Percentiles rank a stretch among this genome's conserved stretches.
These are phyloP conservation scores for Neolamprologus toae DNA, from an alignment of 2,113 vertebrate genomes.

Conservation along the genomic window DNA sequence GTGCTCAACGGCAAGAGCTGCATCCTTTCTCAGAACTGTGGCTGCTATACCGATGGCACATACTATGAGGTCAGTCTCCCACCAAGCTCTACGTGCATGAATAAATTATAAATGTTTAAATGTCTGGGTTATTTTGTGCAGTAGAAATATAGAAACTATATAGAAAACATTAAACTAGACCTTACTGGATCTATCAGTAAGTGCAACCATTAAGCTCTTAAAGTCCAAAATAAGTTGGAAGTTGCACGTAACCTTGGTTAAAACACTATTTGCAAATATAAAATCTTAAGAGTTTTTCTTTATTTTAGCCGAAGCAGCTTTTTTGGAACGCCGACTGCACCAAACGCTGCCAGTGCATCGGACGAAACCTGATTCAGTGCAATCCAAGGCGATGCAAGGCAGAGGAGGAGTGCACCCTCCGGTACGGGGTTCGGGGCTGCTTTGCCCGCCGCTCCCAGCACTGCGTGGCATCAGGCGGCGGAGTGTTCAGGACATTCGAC, in stretches of 20 bases:
- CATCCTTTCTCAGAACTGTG: constrained; percentile 90
- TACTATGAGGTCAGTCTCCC: constrained; percentile 85
- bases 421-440: constrained; percentile 83
- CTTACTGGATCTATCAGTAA: neutral
- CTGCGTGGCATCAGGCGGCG: constrained; percentile 87
- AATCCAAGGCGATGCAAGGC: constrained; percentile 92
- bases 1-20: constrained; percentile 91
- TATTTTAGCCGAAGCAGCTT: constrained; percentile 86
- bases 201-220: neutral
- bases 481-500: constrained; percentile 93
- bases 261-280: neutral
- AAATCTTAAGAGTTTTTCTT: neutral
- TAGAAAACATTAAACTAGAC: neutral
- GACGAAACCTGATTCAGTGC: constrained; percentile 95
- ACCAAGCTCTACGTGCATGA: neutral
- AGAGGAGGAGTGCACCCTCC: constrained; percentile 84
- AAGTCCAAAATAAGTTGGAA: neutral
- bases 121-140: neutral
- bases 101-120: neutral
- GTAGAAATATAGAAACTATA: neutral
- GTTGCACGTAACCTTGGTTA: neutral
- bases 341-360: constrained; percentile 93
- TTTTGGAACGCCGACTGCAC: constrained; percentile 96
- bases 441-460: constrained; percentile 84
- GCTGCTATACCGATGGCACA: constrained; percentile 92